These are phyloP conservation scores for Bufotes viridis DNA, from an alignment of 2,797 vertebrate genomes.

Conservation along the genomic window DNA sequence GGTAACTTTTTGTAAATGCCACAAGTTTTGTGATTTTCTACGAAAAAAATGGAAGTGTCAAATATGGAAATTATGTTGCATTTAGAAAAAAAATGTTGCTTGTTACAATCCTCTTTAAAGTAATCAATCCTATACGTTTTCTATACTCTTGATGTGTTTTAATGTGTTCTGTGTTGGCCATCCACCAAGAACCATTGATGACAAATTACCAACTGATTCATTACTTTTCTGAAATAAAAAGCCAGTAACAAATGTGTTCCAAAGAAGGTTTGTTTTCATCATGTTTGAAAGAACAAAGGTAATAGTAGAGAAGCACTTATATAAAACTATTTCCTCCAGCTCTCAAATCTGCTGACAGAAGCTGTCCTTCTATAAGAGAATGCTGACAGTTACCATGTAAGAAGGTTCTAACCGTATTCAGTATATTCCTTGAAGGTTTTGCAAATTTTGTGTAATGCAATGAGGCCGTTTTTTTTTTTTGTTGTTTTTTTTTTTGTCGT, in stretches of 20 bases:
- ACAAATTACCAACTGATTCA: not conserved
- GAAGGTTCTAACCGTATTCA: not conserved
- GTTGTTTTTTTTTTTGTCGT: too few relatives aligned
- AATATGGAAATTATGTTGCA: slow-evolving; percentile 22
- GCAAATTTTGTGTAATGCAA: not conserved
- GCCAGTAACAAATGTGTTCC: not conserved
- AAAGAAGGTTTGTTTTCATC: not conserved
- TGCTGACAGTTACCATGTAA: not conserved
- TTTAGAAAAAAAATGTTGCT: slow-evolving; percentile 37
- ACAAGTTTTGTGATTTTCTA: slow-evolving; percentile 34
- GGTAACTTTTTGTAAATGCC: slow-evolving; percentile 1
- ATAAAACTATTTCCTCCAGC: not conserved
- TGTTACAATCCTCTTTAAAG: slow-evolving; percentile 32
- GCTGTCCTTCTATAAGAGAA: not conserved
- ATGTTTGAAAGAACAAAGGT: not conserved
- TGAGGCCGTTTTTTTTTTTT: not conserved
- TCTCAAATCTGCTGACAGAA: not conserved
- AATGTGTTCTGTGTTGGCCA: slow-evolving; percentile 5
- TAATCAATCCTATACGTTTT: slow-evolving; percentile 7
- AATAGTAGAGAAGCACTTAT: not conserved
- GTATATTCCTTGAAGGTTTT: not conserved
- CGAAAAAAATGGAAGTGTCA: slow-evolving; percentile 15
- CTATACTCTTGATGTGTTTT: slow-evolving; percentile 1
- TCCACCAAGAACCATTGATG: slow-evolving; percentile 16
- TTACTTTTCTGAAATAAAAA: not conserved